Evolutionary conservation across 2,113 vertebrate genomes (phyloP), one percentile per base, ranked within the genome.

Genomic region (Prunella himalayana): DNA sequence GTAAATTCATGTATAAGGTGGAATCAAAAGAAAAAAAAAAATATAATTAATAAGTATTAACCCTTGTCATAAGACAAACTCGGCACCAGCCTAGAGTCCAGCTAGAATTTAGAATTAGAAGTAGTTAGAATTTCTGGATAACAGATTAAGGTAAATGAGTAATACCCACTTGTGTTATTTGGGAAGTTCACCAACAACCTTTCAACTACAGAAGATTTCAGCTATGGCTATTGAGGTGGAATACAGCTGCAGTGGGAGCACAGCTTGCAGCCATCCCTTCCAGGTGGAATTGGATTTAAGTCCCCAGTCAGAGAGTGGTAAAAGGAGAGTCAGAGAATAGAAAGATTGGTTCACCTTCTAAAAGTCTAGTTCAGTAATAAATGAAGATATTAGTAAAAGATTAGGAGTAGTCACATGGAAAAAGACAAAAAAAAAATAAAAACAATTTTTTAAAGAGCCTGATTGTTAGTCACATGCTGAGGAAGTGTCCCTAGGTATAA

Each of bases 1-100:
- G 8, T 47, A 72, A 61, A 45, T 72, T 56, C 0, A 79, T n/a
- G 37, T 49, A 33, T 75, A 63, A 66, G 9, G 4, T 12, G 4
- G 3, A 80, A 60, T 35, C 33, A 70, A 61, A 7, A 77, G n/a
- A n/a, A 86, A n/a, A n/a, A n/a, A n/a, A n/a, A n/a, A n/a, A n/a
- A n/a, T 64, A 2, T n/a, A 25, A 47, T 72, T 19, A 68, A 21
- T n/a, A 65, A 71, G 41, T 51, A 73, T 41, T 35, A 50, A 49
- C 1, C 1, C 23, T 66, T 70, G 4, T 25, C 9, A 51, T 44
- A 65, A 68, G 37, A 82, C 39, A 60, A 76, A 57, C 1, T 28
- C 9, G 3, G 14, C 9, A 24, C 37, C 3, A 19, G 4, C 10
- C 13, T 72, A 51, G 1, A 0, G 0, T 50, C 9, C 37, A 65